Conservation (phyloP, 2,113 vertebrate species). For the Phodopus roborovskii region DNA sequence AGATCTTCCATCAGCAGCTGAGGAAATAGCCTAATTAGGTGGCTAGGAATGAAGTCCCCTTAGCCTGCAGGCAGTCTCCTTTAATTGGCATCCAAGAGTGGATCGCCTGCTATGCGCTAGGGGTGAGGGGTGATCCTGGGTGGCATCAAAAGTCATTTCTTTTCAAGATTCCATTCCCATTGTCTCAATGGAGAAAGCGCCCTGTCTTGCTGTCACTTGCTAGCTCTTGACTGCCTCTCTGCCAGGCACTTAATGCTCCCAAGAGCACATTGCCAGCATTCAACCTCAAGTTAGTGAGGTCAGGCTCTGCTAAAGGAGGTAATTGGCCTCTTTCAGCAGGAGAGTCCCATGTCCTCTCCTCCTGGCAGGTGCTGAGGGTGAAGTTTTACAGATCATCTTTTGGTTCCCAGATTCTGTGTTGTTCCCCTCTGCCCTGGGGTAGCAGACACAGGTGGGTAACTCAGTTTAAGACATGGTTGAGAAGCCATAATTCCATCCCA, state of each 20-base stretch:
- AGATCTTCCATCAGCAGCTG: rapidly evolving
- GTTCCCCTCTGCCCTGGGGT: neutral
- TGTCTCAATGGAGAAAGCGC: rapidly evolving
- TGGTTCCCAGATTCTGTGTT: rapidly evolving
- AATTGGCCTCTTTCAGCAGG: too few species aligned
- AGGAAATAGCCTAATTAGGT: neutral
- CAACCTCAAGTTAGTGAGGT: neutral
- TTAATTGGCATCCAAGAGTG: rapidly evolving
- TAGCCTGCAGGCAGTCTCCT: rapidly evolving
- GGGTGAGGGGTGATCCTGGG: neutral
- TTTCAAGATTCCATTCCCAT: neutral
- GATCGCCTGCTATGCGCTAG: neutral
- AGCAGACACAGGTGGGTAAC: neutral
- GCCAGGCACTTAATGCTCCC: rapidly evolving
- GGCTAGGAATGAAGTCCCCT: neutral
- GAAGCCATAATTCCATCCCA: neutral
- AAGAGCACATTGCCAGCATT: neutral
- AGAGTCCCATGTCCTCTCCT: neutral
- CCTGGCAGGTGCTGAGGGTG: neutral
- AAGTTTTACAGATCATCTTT: neutral
- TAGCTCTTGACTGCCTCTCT: neutral
- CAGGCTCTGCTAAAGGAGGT: too few species aligned
- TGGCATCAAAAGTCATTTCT: neutral
- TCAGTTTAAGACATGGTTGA: rapidly evolving
- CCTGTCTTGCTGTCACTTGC: rapidly evolving